Percentiles rank a stretch among this genome's conserved stretches.
Conservation (phyloP, 2,888 invertebrate genomes). For the Tinea trinotella region DNA sequence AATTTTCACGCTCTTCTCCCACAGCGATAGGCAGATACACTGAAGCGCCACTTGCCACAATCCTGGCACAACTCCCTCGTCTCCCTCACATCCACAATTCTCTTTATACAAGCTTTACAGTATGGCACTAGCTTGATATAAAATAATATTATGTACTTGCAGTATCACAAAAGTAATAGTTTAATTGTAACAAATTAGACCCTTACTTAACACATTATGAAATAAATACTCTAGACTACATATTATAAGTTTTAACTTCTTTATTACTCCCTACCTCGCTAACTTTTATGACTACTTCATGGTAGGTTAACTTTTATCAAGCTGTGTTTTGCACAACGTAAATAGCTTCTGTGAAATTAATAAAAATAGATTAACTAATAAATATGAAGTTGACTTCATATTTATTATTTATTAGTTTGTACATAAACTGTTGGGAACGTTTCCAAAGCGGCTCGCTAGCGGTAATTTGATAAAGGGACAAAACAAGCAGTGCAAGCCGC, state of each 20-base stretch:
- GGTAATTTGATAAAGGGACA: conserved; percentile 19
- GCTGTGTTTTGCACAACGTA: background rate
- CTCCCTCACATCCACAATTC: too few relatives aligned
- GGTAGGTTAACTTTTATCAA: conserved; percentile 6
- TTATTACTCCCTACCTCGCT: conserved; percentile 38
- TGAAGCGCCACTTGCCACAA: too few relatives aligned
- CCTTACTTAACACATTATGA: conserved; percentile 51
- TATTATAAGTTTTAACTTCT: conserved; percentile 50
- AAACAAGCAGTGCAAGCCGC: conserved; percentile 12
- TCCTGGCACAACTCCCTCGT: too few relatives aligned
- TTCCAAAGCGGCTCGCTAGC: conserved; percentile 3
- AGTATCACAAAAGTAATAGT: background rate
- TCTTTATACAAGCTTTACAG: too few relatives aligned
- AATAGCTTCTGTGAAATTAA: background rate
- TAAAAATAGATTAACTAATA: background rate
- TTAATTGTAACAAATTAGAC: background rate
- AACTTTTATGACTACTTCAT: conserved; percentile 1
- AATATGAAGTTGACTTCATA: too few relatives aligned
- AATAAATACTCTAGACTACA: conserved; percentile 59
- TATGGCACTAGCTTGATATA: too few relatives aligned
- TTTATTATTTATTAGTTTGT: background rate
- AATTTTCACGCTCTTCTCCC: too few relatives aligned
- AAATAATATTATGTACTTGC: background rate
- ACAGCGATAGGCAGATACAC: too few relatives aligned
- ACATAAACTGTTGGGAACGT: background rate